phyloP scores from a whole-genome alignment of 1,140 invertebrate genomes.

The Drosophila pandora region DNA sequence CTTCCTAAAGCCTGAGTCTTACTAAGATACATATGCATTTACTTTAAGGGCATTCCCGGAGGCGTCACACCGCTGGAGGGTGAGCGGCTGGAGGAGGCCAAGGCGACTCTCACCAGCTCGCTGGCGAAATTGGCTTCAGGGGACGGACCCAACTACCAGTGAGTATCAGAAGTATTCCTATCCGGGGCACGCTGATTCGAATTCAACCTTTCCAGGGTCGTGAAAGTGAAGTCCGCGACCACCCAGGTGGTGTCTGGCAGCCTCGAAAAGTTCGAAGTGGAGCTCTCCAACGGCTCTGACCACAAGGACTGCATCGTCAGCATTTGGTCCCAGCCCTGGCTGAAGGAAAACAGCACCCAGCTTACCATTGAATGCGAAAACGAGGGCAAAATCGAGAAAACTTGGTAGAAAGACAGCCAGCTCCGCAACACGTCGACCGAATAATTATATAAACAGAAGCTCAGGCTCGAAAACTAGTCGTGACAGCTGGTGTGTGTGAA shows the following conservation, averaged over 20 bases:
- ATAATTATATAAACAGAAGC: background rate
- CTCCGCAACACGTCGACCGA: background rate
- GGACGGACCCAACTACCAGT: conserved; percentile 52
- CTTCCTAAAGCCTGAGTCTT: background rate
- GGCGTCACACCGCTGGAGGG: conserved; percentile 17
- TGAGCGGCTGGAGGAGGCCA: conserved; percentile 34
- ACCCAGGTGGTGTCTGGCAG: background rate
- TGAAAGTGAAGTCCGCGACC: background rate
- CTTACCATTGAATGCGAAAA: background rate
- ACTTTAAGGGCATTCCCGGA: background rate
- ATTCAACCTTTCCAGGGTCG: background rate
- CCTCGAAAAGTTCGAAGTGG: background rate
- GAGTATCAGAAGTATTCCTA: background rate
- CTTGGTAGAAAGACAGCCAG: background rate
- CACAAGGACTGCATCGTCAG: background rate
- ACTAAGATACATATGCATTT: too few species aligned
- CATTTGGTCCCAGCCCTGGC: conserved; percentile 1
- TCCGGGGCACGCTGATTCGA: background rate
- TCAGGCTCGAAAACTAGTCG: background rate
- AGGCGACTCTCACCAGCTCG: conserved; percentile 19
- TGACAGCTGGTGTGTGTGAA: background rate
- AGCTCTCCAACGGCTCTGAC: background rate
- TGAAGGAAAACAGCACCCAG: background rate
- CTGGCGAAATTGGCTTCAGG: conserved; percentile 42
- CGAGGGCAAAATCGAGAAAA: background rate